Evolutionary conservation across 1,140 invertebrate species (phyloP), one percentile per base, ranked within the genome.

Genomic region (Dufourea novaeangliae): DNA sequence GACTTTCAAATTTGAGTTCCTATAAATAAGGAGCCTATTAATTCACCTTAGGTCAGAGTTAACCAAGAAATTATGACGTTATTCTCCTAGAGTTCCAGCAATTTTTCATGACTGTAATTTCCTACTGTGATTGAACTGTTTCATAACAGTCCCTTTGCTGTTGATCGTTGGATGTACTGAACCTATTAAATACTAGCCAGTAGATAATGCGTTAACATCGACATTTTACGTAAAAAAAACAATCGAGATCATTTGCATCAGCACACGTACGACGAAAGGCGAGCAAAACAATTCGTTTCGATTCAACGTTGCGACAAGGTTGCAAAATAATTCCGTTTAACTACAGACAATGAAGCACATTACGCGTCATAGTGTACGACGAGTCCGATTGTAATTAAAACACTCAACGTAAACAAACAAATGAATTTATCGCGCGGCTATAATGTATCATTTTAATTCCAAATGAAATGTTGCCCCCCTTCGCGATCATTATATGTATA

Each of bases 311-410:
- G 32, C 22, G 25, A 64, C 25, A 52, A 29, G 22, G 41, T 63
- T 73, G 37, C 70, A 32, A 63, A 63, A 63, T 52, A 63, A 72
- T 50, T 63, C 11, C 41, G 12, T 32, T 32, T n/a, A n/a, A 22
- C 14, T 14, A 50, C 10, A 29, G n/a, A 17, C 14, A 44, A n/a
- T 57, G 34, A 29, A 61, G 20, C 27, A 56, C 25, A 37, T 32
- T 7, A 74, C 63, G 17, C 63, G 72, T 61, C 20, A 63, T 12
- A 14, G 29, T 27, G 41, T 46, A 76, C n/a, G n/a, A n/a, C n/a
- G n/a, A n/a, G n/a, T 76, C 68, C 56, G 59, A 17, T 52, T 52
- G 37, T 57, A 57, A 81, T 56, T 73, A 64, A 64, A 73, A 73
- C 11, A 27, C 14, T 56, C 22, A 22, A 56, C 11, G 5, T 22